Base-by-base conservation (phyloP, 2,113 vertebrate species). In the Nothocercus julius region DNA sequence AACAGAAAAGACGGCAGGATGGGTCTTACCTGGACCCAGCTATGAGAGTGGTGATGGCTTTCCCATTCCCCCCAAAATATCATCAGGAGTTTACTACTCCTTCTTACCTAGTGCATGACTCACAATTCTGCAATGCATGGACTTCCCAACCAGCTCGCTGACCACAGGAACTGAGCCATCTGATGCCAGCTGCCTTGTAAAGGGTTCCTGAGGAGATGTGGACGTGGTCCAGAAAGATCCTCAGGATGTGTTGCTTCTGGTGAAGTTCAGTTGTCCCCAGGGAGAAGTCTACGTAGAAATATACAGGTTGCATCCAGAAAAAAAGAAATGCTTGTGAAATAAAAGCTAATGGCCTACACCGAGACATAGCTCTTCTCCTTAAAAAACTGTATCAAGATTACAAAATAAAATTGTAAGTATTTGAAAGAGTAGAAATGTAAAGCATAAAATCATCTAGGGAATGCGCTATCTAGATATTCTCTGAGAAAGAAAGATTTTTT, bases 81-180 rank as follows among this genome's bases (percentile, higher is more conserved):
- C 79, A 63, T 13, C 38, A 82, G 66, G 24, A 59, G 5, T 0
- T 0, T 34, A 36, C 14, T 62, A 42, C 49, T 19, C 2, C 3
- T 73, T 82, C 36, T 69, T 13, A 30, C 14, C 7, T 67, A 11
- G 25, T 56, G 25, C 10, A 5, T 8, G 9, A 13, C 7, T 88
- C 30, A 22, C 5, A 7, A 38, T 87, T 75, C 4, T 16, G 44
- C 2, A 5, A 14, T 27, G 28, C 61, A 44, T 12, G 70, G 47
- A 14, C 5, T 53, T 40, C 47, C 87, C 72, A 21, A 66, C 5
- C 69, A 58, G 32, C 47, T 64, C 47, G 21, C 6, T 61, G 83
- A 69, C 27, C 62, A 20, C 7, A 45, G 85, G 66, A 87, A 42
- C 10, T 0, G 0, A 6, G 27, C 25, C 7, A 1, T 3, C 38